phyloP scores from a whole-genome alignment of 2,888 invertebrate genomes.

The Papilio protenor region DNA sequence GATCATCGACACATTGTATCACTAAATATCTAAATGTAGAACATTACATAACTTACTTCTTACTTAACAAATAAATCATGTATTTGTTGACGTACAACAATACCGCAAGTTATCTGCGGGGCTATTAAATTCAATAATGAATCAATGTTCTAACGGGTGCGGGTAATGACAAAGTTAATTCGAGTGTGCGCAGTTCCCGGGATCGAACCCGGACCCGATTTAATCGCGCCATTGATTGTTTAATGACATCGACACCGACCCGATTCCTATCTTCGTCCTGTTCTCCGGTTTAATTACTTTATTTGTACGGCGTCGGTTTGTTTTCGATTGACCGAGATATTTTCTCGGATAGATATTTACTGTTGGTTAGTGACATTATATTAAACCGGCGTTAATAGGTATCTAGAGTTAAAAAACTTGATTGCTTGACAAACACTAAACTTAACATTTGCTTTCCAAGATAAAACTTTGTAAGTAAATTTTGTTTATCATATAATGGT shows the following conservation, averaged over 20 bases:
- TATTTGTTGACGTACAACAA: constrained; percentile 23
- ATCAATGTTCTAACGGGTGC: constrained; percentile 54
- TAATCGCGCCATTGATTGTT: constrained; percentile 61
- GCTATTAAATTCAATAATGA: constrained; percentile 59
- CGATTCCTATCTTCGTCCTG: constrained; percentile 51
- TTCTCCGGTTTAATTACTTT: constrained; percentile 53
- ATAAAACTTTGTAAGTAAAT: not conserved
- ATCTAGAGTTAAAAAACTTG: too few relatives aligned
- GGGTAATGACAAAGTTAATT: constrained; percentile 53
- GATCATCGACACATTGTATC: too few relatives aligned
- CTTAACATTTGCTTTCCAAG: not conserved
- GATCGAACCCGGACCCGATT: constrained; percentile 54
- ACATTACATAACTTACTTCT: not conserved
- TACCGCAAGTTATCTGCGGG: constrained; percentile 40
- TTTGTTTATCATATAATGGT: not conserved
- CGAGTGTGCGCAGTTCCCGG: constrained; percentile 48
- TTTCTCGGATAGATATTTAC: constrained; percentile 23
- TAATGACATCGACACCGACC: constrained; percentile 50
- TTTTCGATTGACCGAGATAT: constrained; percentile 23
- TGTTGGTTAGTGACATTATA: not conserved
- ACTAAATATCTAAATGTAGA: not conserved
- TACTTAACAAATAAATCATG: constrained; percentile 36
- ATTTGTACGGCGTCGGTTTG: constrained; percentile 46
- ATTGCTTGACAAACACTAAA: not conserved
- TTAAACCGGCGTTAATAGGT: not conserved